These are phyloP conservation scores for Tachuris rubrigastra DNA, from an alignment of 2,113 vertebrate species.

Conservation along the genomic window DNA sequence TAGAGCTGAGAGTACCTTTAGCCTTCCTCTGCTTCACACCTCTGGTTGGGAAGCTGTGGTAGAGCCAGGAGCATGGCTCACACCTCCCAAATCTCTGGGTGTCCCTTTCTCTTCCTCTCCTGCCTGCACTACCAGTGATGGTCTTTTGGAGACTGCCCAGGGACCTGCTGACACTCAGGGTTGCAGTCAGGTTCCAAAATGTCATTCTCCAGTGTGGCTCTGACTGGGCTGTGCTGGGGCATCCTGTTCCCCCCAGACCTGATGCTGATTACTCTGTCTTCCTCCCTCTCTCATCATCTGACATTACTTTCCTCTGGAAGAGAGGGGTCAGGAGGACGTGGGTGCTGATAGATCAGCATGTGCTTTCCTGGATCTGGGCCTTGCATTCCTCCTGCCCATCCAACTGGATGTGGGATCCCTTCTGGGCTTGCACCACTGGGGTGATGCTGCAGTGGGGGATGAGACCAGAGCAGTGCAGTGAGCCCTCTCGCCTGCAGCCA, in stretches of 20 bases:
- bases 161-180: no score
- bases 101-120: background rate
- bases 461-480: fast-evolving
- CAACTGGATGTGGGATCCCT: background rate
- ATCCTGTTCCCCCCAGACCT: fast-evolving
- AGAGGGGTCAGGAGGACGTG: background rate
- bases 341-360: background rate
- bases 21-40: background rate
- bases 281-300: background rate
- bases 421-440: background rate
- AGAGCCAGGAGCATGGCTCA: background rate
- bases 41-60: background rate
- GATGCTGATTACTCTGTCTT: background rate
- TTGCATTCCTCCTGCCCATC: background rate
- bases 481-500: background rate
- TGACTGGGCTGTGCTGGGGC: fast-evolving
- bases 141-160: background rate
- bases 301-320: conserved; percentile 35
- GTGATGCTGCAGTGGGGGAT: background rate
- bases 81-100: fast-evolving
- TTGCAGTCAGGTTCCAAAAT: background rate
- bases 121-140: background rate
- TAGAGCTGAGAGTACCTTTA: background rate
- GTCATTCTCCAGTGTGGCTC: background rate
- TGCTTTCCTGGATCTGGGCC: background rate